A percentile compares a stretch with the other conserved stretches of the same genome.
Conservation (phyloP, 2,888 invertebrate genomes). For the Liodrosophila aerea region DNA sequence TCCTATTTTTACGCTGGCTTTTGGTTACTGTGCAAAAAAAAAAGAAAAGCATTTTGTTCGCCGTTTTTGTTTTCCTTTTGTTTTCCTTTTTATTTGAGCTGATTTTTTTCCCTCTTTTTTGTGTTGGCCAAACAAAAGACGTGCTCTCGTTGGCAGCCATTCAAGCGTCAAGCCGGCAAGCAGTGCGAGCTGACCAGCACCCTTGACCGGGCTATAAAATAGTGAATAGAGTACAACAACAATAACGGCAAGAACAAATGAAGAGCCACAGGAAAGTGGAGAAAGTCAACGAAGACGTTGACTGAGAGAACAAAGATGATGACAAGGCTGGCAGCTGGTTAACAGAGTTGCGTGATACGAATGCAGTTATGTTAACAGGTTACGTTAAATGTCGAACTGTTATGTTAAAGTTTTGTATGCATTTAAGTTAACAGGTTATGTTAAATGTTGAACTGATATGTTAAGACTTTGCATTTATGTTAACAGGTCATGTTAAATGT, state of each 20-base stretch:
- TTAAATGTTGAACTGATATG: constrained; percentile 39
- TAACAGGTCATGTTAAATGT: too few species aligned
- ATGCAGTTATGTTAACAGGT: too few species aligned
- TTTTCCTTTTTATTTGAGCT: constrained; percentile 24
- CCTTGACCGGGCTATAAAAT: constrained; percentile 74
- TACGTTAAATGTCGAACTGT: too few species aligned
- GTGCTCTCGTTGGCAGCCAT: constrained; percentile 72
- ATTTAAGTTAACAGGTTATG: too few species aligned
- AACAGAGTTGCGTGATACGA: background rate
- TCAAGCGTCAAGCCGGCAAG: constrained; percentile 71
- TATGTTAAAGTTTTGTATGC: too few species aligned
- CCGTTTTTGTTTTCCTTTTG: constrained; percentile 33
- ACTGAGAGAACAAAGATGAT: constrained; percentile 10
- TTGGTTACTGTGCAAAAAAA: constrained; percentile 71
- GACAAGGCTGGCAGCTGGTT: constrained; percentile 36
- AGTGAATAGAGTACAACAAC: constrained; percentile 20
- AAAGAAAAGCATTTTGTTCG: constrained; percentile 56
- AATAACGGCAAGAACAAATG: background rate
- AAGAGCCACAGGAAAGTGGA: constrained; percentile 8
- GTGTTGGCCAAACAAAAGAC: constrained; percentile 68
- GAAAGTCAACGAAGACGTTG: constrained; percentile 25
- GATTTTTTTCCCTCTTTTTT: constrained; percentile 11
- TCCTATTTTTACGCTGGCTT: constrained; percentile 66
- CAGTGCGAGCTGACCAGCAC: constrained; percentile 64
- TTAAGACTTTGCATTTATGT: too few species aligned